A percentile compares a stretch with the other conserved stretches of the same genome.
Evolutionary conservation across 2,113 vertebrate species (phyloP).

Genomic region (Probosciger aterrimus): DNA sequence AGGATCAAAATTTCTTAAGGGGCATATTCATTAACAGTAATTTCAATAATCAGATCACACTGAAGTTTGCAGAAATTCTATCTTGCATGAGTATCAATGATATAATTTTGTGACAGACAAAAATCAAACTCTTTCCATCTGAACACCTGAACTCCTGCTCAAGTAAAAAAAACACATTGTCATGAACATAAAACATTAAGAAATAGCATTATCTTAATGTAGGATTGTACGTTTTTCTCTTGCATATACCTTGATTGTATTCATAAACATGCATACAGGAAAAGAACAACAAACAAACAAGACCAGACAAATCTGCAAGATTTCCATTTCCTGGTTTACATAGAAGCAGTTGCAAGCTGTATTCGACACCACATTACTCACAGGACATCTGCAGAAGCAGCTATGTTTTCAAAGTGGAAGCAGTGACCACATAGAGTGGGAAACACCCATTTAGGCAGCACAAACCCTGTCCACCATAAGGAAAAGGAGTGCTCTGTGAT

Average conservation of each 20-base stretch:
- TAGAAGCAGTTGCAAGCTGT: not conserved
- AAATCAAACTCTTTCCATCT: not conserved
- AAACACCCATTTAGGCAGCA: not conserved
- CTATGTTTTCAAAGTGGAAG: fast-evolving
- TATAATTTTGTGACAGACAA: not conserved
- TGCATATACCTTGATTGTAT: not conserved
- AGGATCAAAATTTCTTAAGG: not conserved
- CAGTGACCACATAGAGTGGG: fast-evolving
- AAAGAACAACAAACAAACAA: not conserved
- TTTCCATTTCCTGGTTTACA: not conserved
- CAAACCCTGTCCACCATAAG: fast-evolving
- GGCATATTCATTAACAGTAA: not conserved
- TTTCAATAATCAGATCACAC: not conserved
- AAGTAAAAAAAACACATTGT: not conserved
- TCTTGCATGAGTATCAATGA: not conserved
- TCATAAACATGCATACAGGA: not conserved
- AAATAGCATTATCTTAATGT: not conserved
- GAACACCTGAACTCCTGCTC: not conserved
- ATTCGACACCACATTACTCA: not conserved
- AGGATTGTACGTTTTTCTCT: not conserved
- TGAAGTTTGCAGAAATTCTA: not conserved
- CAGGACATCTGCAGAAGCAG: not conserved
- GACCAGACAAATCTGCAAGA: not conserved
- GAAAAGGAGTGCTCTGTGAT: not conserved
- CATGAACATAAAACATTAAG: not conserved